Base-by-base conservation (phyloP, 2,113 vertebrate genomes). In the Misgurnus anguillicaudatus region DNA sequence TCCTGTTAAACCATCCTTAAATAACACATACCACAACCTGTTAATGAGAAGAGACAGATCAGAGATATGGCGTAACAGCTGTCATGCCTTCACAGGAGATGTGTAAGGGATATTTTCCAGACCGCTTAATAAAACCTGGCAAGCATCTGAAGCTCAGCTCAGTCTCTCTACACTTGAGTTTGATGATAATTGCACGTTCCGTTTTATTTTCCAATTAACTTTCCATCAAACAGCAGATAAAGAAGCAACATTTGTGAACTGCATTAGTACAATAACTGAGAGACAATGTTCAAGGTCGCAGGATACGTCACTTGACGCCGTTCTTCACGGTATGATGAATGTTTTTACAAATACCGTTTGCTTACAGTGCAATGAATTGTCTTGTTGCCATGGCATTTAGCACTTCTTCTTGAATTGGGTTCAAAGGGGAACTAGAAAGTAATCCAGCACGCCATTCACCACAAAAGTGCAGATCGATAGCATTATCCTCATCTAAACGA, bases 371-470 rank as follows among this genome's bases (percentile, higher is more conserved):
- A 58, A 58, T 21, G 69, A 41, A 6, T 72, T 7, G 36, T 58
- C 51, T 72, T 14, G 38, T 72, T 58, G 51, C 36, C 17, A 58
- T 42, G 53, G 53, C 69, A 42, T 53, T 72, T 72, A 58, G 53
- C 14, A 11, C n/a, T 39, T 58, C 38, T 41, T 21, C 5, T 21
- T 39, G 69, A 58, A 72, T 24, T 72, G 53, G 41, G 69, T 72
- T 72, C 69, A 72, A 72, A 42, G 51, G 53, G n/a, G 69, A 19
- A 4, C 10, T 41, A 55, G 51, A 72, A 58, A 72, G 53, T 72
- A 72, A 72, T 42, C 69, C 69, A 72, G 41, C 36, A 41, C 0
- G 11, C 39, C 53, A 58, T 42, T 72, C 70, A 42, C 2, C 2
- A 73, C 70, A 24, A 73, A 24, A 42, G 36, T 21, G 39, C 53